A percentile compares a stretch with the other conserved stretches of the same genome.
Conservation (phyloP, 2,113 vertebrate genomes). For the Egretta garzetta region DNA sequence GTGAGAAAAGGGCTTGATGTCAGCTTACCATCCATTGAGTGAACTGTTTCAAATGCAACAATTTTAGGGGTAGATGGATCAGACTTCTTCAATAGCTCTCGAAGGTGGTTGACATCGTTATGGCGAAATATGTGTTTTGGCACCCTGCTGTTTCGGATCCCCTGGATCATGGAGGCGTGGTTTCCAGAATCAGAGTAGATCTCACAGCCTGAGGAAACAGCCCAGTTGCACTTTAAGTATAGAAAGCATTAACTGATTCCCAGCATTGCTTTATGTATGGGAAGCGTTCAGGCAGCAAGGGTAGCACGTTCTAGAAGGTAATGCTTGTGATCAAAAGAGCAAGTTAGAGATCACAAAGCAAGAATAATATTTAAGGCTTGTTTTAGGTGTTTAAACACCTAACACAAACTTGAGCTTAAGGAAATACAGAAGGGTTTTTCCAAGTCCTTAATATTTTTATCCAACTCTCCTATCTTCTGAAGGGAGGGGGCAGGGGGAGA, state of each 20-base stretch:
- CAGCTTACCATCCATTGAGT: slow-evolving; percentile 95
- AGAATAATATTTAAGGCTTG: not conserved
- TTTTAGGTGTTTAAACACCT: not conserved
- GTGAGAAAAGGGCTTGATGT: not conserved
- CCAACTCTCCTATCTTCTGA: not conserved
- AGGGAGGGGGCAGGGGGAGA: not conserved
- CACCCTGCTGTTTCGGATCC: slow-evolving; percentile 91
- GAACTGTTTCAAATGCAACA: slow-evolving; percentile 96
- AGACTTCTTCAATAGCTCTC: slow-evolving; percentile 83
- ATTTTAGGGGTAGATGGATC: slow-evolving; percentile 91
- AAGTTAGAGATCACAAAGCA: not conserved
- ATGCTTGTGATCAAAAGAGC: not conserved
- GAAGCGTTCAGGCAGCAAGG: not conserved
- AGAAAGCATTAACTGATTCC: not conserved
- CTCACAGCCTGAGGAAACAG: slow-evolving; percentile 84
- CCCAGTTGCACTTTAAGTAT: not conserved
- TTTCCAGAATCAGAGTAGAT: slow-evolving; percentile 97
- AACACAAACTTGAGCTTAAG: not conserved
- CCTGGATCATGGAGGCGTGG: slow-evolving; percentile 97
- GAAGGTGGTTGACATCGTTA: slow-evolving; percentile 86
- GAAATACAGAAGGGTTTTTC: not conserved
- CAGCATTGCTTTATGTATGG: not conserved
- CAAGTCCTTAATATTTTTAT: not conserved
- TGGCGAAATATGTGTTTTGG: slow-evolving; percentile 95
- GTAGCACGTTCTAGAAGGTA: not conserved